Percentiles rank a stretch among this genome's conserved stretches.
These are phyloP conservation scores for Mus minutoides DNA, from an alignment of 2,797 vertebrate genomes.

Conservation along the genomic window DNA sequence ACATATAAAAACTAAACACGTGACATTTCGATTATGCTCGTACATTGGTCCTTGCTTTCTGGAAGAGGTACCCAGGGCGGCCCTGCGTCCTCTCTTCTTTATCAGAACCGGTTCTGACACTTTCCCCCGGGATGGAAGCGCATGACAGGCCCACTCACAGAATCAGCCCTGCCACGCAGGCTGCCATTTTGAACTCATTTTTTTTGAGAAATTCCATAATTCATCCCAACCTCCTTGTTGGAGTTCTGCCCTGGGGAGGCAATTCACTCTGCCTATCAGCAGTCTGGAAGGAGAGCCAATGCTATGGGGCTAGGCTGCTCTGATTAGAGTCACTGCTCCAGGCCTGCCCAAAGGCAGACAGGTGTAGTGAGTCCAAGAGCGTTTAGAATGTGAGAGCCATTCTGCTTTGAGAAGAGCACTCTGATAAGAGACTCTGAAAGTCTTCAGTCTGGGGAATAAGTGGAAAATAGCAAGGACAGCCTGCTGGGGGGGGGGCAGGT, in stretches of 20 bases:
- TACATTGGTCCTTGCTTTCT: constrained; percentile 72
- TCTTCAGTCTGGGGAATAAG: constrained; percentile 57
- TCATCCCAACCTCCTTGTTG: not conserved
- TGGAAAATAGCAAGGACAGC: constrained; percentile 15
- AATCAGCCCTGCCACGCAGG: not conserved
- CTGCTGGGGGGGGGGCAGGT: not conserved
- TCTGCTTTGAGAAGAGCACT: not conserved
- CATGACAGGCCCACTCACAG: constrained; percentile 25
- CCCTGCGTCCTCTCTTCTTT: constrained; percentile 49
- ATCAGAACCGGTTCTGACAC: constrained; percentile 50
- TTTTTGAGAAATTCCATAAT: constrained; percentile 70
- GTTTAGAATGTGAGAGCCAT: not conserved
- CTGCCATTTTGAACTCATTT: constrained; percentile 67
- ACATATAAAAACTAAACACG: constrained; percentile 84
- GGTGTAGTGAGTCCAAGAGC: not conserved
- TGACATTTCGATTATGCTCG: constrained; percentile 62
- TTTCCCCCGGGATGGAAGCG: constrained; percentile 25
- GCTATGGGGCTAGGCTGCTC: not conserved
- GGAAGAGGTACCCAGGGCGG: constrained; percentile 56
- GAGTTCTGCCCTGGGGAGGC: constrained; percentile 23
- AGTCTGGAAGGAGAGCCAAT: not conserved
- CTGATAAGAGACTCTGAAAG: constrained; percentile 2
- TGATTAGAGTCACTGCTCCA: not conserved
- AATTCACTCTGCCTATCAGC: not conserved
- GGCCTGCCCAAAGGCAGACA: not conserved